Evolutionary conservation across 2,797 vertebrate species (phyloP), one percentile per base, ranked within the genome.

Genomic region (Neosilurus hyrtlii): DNA sequence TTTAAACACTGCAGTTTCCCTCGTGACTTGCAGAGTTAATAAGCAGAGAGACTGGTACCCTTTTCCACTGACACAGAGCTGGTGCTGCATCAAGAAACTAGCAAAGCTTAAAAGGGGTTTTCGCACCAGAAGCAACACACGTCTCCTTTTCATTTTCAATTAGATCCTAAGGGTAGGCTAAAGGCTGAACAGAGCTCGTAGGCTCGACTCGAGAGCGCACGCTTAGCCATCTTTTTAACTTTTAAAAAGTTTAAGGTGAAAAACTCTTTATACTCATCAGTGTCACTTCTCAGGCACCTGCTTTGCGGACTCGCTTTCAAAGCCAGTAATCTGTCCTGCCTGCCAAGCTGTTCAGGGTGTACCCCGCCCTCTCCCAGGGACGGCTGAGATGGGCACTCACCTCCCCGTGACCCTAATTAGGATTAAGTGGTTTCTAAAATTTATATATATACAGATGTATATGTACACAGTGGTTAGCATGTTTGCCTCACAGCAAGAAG

Each of bases 21-120:
- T 83, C 51, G 65, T 52, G 89, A 82, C 84, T 86, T 80, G 83
- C 84, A 79, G 10, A 86, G 57, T 62, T 77, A 79, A 80, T 63
- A 79, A 57, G 57, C 22, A 56, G 67, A 22, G 11, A 79, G 86
- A 83, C 11, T 80, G 37, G 12, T 26, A 10, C 3, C 30, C 59
- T 63, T 63, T 20, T 51, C 59, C 37, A 51, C 37, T 63, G 75
- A 63, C 59, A 78, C 61, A 0, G 15, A 51, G n/a, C 74, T 15
- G 57, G 73, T 22, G 56, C 22, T 37, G 30, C 11, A 43, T 59
- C 75, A 77, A 26, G 59, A 77, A 62, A 24, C 59, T 24, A 76
- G 74, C 74, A 49, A 76, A 49, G 30, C 74, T 76, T 61, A 24
- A 75, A 62, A 63, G 57, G 10, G 22, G 18, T 77, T 62, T 77